phyloP scores from a whole-genome alignment of 1,140 invertebrate species.

The Euschistus heros region DNA sequence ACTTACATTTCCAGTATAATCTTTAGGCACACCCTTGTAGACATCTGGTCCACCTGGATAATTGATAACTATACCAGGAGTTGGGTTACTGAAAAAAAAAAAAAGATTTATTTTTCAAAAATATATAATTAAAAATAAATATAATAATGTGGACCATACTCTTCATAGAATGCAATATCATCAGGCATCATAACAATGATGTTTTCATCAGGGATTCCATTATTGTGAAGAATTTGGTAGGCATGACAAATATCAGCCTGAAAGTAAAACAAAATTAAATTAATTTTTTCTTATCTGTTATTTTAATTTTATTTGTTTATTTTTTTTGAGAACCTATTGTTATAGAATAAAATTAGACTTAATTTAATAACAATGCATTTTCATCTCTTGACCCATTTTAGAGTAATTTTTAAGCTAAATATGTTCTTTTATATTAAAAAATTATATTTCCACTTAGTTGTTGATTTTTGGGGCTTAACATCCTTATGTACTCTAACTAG shows the following conservation, averaged over 20 bases:
- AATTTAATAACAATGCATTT: no score
- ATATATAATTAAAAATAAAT: not conserved
- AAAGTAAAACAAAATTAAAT: conserved; percentile 12
- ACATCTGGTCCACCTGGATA: conserved; percentile 47
- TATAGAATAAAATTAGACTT: no score
- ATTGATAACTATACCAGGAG: conserved; percentile 47
- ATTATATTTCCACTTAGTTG: no score
- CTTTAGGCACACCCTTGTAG: conserved; percentile 45
- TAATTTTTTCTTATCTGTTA: not conserved
- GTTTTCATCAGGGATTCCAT: conserved; percentile 47
- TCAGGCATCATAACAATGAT: conserved; percentile 57
- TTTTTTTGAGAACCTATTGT: no score
- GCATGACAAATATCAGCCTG: conserved; percentile 52
- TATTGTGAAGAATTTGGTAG: conserved; percentile 45
- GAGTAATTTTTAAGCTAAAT: no score
- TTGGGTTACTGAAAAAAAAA: conserved; percentile 41
- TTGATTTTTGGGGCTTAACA: no score
- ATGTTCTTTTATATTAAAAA: no score
- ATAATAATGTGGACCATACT: conserved; percentile 36
- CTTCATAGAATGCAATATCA: conserved; percentile 46
- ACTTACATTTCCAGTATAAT: conserved; percentile 43
- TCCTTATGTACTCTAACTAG: no score
- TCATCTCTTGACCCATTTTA: no score
- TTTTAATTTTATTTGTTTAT: no score
- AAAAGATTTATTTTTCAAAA: not conserved